Base-by-base conservation (phyloP, 1,140 invertebrate genomes). In the Leptopilina boulardi region DNA sequence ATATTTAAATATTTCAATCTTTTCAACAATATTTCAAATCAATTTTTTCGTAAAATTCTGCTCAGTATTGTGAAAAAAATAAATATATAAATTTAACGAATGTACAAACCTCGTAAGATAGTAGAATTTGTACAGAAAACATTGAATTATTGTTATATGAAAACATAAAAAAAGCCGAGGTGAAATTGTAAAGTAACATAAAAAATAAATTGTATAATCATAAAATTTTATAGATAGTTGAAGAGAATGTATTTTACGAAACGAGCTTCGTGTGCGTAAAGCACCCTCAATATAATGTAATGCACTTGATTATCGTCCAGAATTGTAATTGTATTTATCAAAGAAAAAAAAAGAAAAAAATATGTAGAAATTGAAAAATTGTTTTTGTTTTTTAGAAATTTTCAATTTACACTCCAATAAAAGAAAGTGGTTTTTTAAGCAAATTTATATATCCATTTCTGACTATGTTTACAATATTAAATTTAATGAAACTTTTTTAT, bases 101-200 rank as follows among this genome's bases (percentile, higher is more conserved):
- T 89, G 87, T 89, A 89, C 83, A 89, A 87, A 89, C 72, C 41
- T 76, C 72, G 75, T 85, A 86, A 80, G 77, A 72, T 82, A 77
- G 78, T 89, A 87, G 84, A 80, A 80, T 88, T 88, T 89, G 88
- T 89, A 89, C 87, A 89, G 84, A 84, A 85, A 84, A 85, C 86
- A 84, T 86, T 84, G 81, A 84, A 85, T 47, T 83, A 82, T 71
- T 74, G 76, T 75, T 78, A 71, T 79, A 79, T 79, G 76, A 76
- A 76, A 82, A 82, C 59, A 51, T 75, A 74, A 2, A 38, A 38
- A 38, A 80, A 80, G 71, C 71, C 59, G 66, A 79, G 23, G 74
- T 38, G 71, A 76, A 80, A 72, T 74, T 82, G 81, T 82, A 84
- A 77, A 78, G 71, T 76, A 81, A 78, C 47, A 18, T 51, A 77